phyloP scores from a whole-genome alignment of 2,797 vertebrate genomes.

The Liasis olivaceus region DNA sequence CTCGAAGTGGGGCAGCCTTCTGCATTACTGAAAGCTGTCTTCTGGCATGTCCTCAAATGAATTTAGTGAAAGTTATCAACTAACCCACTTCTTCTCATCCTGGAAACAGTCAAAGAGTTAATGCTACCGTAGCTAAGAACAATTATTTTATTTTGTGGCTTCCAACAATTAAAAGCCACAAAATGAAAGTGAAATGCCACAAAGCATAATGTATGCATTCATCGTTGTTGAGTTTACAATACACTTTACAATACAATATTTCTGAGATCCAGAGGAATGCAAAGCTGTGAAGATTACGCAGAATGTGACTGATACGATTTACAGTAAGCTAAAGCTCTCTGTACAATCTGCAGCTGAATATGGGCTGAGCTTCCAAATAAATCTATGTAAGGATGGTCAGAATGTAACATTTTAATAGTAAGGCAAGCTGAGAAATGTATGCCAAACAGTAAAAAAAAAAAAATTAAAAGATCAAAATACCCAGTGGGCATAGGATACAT shows the following conservation, averaged over 20 bases:
- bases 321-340: background rate
- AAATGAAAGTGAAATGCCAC: conserved; percentile 40
- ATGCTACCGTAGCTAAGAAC: conserved; percentile 46
- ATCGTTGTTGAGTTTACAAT: conserved; percentile 40
- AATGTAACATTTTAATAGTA: background rate
- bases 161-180: conserved; percentile 36
- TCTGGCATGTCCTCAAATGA: background rate
- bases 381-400: background rate
- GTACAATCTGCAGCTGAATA: background rate
- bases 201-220: conserved; percentile 45
- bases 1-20: background rate
- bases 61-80: background rate
- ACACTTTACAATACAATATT: conserved; percentile 4
- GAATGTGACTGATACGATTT: background rate
- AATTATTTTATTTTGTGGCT: background rate
- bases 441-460: background rate
- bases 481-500: background rate
- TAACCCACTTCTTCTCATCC: background rate
- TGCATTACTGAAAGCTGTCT: background rate
- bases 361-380: background rate
- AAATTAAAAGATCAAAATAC: background rate
- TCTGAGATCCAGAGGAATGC: conserved; percentile 27
- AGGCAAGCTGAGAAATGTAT: background rate
- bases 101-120: conserved; percentile 39
- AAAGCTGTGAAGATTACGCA: background rate